Evolutionary conservation across 2,888 invertebrate genomes (phyloP), one percentile per base, ranked within the genome.

Genomic region (Drosophila falleni): DNA sequence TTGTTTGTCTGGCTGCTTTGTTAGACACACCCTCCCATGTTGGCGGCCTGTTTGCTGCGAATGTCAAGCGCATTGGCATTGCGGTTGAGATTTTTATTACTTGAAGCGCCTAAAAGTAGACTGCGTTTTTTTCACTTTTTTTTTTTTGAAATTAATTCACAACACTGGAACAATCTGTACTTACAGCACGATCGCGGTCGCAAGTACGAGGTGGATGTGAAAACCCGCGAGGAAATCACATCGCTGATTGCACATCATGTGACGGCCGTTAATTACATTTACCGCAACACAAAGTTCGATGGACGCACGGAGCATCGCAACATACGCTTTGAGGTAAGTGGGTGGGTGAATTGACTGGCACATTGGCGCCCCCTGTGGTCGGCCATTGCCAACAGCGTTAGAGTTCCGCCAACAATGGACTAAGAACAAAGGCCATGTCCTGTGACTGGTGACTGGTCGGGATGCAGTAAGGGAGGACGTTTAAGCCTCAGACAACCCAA

Each of bases 211-310:
- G 95, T 96, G 41, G 96, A 96, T 89, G 96, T 96, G 93, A 98
- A 98, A 93, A 98, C 98, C 2, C 95, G 97, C 71, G 99, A 99
- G 92, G 99, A 99, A 94, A 99, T 99, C 90, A 94, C 98, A 74
- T 98, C 98, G 0, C 94, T 99, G 87, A 99, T 99, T 93, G 98
- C 98, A 65, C 98, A 98, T 93, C 99, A 99, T 93, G 98, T 99
- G 87, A 98, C 98, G 86, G 98, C 98, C 80, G 98, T 99, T 91
- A 99, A 98, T 94, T 97, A 97, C 92, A 99, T 99, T 92, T 99
- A 99, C 93, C 95, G 97, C 83, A 97, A 97, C 92, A 98, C 98
- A 49, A 96, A 96, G 93, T 99, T 99, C 93, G 97, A 98, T 93
- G 99, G 99, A 41, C 94, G 96, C 76, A 94, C 95, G 68, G 96